These are phyloP conservation scores for Taxidea taxus DNA, from an alignment of 2,113 vertebrate species.

Conservation along the genomic window DNA sequence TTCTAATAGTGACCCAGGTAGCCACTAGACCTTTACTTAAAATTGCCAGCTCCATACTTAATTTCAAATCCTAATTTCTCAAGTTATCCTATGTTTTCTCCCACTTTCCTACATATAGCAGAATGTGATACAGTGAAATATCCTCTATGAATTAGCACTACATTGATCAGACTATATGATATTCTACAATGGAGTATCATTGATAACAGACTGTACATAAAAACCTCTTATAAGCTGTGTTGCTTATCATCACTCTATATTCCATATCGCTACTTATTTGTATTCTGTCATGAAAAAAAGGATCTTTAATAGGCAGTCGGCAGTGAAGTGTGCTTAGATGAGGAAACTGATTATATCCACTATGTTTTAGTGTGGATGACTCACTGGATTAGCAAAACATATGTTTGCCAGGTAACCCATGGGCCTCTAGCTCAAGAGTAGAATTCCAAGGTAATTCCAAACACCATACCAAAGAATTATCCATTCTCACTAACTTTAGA, in stretches of 20 bases:
- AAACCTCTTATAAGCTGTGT: background rate
- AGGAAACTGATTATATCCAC: background rate
- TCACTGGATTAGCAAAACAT: background rate
- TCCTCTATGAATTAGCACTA: background rate
- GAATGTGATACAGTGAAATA: background rate
- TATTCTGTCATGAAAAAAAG: background rate
- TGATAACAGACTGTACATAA: background rate
- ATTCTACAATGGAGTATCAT: background rate
- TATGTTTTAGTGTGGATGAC: background rate
- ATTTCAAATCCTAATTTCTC: constrained; percentile 19
- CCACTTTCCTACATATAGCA: background rate
- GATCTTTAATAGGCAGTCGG: background rate
- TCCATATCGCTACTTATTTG: background rate
- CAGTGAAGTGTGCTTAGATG: background rate
- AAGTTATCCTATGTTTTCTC: background rate
- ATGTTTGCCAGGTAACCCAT: background rate
- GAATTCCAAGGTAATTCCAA: background rate
- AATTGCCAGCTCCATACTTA: background rate
- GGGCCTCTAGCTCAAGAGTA: background rate
- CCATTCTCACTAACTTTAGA: background rate
- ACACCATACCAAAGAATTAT: background rate
- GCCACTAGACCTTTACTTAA: background rate
- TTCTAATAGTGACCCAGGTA: background rate
- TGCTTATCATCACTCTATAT: background rate
- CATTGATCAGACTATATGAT: background rate